Evolutionary conservation across 2,888 invertebrate genomes (phyloP).

Genomic region (Dimorphilus gyrociliatus): DNA sequence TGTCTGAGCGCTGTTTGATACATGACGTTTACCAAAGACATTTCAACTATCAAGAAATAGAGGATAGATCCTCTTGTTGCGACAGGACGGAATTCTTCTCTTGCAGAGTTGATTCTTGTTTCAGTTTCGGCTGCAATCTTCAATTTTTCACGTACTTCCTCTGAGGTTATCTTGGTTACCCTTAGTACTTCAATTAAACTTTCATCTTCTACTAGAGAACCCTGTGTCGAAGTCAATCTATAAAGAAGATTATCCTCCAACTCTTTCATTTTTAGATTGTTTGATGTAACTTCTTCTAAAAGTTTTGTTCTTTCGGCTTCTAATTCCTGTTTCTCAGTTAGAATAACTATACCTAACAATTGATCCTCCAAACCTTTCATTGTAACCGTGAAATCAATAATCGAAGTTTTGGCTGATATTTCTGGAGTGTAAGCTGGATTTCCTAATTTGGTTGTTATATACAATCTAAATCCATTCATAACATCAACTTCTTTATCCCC

Average conservation of each 20-base stretch:
- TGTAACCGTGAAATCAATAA: slow-evolving; percentile 92
- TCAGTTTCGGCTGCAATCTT: slow-evolving; percentile 82
- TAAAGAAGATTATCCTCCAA: slow-evolving; percentile 76
- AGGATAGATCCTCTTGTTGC: slow-evolving; percentile 82
- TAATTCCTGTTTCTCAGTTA: slow-evolving; percentile 84
- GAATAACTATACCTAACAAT: slow-evolving; percentile 69
- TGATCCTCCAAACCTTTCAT: slow-evolving; percentile 92
- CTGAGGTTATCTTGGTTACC: slow-evolving; percentile 44
- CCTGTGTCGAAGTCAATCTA: slow-evolving; percentile 77
- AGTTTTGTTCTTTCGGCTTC: slow-evolving; percentile 81
- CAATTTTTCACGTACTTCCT: slow-evolving; percentile 84
- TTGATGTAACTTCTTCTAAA: slow-evolving; percentile 87
- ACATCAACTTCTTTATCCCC: slow-evolving; percentile 88
- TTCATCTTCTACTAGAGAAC: slow-evolving; percentile 86
- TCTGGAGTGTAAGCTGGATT: slow-evolving; percentile 94
- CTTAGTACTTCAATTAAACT: slow-evolving; percentile 55
- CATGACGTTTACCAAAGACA: slow-evolving; percentile 90
- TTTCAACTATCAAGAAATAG: slow-evolving; percentile 88
- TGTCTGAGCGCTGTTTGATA: slow-evolving; percentile 90
- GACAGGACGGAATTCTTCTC: slow-evolving; percentile 82
- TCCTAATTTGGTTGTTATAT: slow-evolving; percentile 84
- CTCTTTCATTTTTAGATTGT: slow-evolving; percentile 87
- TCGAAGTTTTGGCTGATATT: slow-evolving; percentile 85
- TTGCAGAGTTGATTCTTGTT: slow-evolving; percentile 73
- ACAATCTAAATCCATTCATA: slow-evolving; percentile 82